Base-by-base conservation (phyloP, 2,113 vertebrate genomes). In the Vulpes lagopus region DNA sequence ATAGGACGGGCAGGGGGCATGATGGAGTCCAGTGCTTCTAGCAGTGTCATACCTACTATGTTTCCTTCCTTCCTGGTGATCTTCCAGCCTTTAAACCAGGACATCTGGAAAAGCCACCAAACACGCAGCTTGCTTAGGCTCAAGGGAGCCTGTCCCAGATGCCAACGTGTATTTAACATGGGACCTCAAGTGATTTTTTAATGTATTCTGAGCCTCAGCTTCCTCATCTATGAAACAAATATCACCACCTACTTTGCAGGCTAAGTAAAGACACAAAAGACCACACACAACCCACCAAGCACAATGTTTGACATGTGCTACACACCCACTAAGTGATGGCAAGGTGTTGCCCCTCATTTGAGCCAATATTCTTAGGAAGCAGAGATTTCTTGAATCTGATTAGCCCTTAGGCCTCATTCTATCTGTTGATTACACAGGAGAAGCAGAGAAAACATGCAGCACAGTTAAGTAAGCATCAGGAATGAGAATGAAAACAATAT, bases 11-110 rank as follows among this genome's bases (percentile, higher is more conserved):
- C 8, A 0, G 99, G 98, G 6, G 98, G 98, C 81, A 98, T 84
- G 98, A 99, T 99, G 87, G 98, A 98, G 88, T 99, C 99, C 57
- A 99, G 98, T 57, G 99, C 98, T 60, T 99, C 99, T 84, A 99
- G 98, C 51, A 99, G 98, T 1, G 96, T 99, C 38, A 74, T 96
- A 23, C 99, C 99, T 4, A 6, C 98, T 81, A 82, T 97, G 38
- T 98, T 99, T 11, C 98, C 98, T 1, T 99, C 99, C 97, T 99
- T 99, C 2, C 99, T 98, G 96, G 99, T 98, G 11, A 99, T 78
- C 93, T 99, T 99, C 98, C 99, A 99, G n/a, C 98, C 98, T 98
- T 98, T 99, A 98, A 99, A 99, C 98, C 99, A 99, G 82, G 57
- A 0, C 99, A 99, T 99, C 99, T 99, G 20, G 27, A 86, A 89